Evolutionary conservation across 2,888 invertebrate species (phyloP), one percentile per base, ranked within the genome.

Genomic region (Blastobasis lacticolella): DNA sequence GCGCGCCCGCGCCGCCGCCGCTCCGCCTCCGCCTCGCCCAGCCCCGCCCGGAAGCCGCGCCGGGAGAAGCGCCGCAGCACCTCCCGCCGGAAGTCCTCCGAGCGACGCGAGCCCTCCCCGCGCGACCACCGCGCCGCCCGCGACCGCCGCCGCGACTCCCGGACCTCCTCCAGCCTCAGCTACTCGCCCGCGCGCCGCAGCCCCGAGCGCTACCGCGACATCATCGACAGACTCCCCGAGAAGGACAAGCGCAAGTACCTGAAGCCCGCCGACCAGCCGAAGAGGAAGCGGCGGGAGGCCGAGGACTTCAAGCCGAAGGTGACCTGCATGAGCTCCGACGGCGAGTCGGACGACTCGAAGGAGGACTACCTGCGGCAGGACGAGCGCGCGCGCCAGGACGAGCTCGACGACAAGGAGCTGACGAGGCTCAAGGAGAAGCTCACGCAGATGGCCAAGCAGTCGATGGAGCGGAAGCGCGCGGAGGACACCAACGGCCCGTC

Each of bases 361-460:
- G 90, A 89, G 7, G 91, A 90, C 46, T 85, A 89, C 38, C 65
- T 89, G 1, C 81, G 81, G 10, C 58, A 84, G 37, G 91, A 91
- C 54, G 90, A 90, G 48, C 64, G 75, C 10, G 76, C 71, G 10
- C 69, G 80, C 0, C 91, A 90, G 53, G 90, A 92, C 43, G 91
- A 91, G 49, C 85, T 91, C 49, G 90, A 92, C 58, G 64, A 74
- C 37, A 92, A 91, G 62, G 94, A 94, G 66, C 72, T 94, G 58
- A 90, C 90, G 64, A 91, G 92, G 67, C 76, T 94, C 57, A 92
- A 93, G 66, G 91, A 61, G 91, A 91, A 58, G 75, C 91, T 71
- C 90, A 93, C 52, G 89, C 93, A 56, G 56, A 93, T 94, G 76
- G 94, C 94, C 2, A 93, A 93, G 64, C 93, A 93, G 2, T 70